phyloP scores from a whole-genome alignment of 2,888 invertebrate genomes.

The Mesodorylaimus sp. region DNA sequence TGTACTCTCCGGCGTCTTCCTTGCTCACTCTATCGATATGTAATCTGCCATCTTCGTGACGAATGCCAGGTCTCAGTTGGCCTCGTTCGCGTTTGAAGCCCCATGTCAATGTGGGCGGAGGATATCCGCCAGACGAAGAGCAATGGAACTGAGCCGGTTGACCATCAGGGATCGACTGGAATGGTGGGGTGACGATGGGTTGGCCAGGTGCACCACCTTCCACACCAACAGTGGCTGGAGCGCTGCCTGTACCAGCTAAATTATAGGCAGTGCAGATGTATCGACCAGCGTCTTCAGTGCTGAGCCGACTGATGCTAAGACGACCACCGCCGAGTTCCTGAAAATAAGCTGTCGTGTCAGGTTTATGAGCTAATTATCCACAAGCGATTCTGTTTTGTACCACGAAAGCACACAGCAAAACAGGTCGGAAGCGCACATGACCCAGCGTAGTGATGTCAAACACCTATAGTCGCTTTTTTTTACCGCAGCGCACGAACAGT shows the following conservation, averaged over 20 bases:
- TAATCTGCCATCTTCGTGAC: slow-evolving; percentile 26
- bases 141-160: slow-evolving; percentile 53
- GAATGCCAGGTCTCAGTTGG: slow-evolving; percentile 31
- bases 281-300: no score
- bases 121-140: slow-evolving; percentile 50
- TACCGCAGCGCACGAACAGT: no score
- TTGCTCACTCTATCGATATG: slow-evolving; percentile 16
- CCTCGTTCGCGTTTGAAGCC: slow-evolving; percentile 23
- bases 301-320: not conserved
- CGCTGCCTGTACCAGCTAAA: no score
- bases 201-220: slow-evolving; percentile 19
- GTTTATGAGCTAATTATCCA: no score
- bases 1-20: not conserved
- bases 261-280: no score
- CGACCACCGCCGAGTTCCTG: slow-evolving; percentile 5
- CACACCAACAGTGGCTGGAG: no score
- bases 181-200: slow-evolving; percentile 38
- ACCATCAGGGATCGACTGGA: slow-evolving; percentile 48
- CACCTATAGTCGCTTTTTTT: no score
- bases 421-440: no score
- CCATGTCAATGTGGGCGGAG: slow-evolving; percentile 65
- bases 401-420: no score
- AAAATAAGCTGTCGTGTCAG: no score
- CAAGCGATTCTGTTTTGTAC: no score
- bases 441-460: no score